These are phyloP conservation scores for Microtus pennsylvanicus DNA, from an alignment of 2,113 vertebrate species.

Conservation along the genomic window DNA sequence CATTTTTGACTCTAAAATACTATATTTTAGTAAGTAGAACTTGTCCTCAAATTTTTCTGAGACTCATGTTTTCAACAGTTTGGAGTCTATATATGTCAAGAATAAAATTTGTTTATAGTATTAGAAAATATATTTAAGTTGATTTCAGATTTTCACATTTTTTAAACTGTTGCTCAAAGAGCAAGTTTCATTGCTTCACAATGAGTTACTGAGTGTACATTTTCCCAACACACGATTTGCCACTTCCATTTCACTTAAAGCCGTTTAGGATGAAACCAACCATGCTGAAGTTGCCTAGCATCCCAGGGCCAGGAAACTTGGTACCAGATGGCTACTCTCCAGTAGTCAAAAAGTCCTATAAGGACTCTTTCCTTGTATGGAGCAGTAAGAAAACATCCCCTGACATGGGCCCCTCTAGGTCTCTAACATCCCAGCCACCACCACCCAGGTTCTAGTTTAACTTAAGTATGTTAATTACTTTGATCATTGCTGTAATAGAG, in stretches of 20 bases:
- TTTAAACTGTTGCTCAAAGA: constrained; percentile 8
- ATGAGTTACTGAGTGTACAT: not conserved
- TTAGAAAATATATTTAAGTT: constrained; percentile 2
- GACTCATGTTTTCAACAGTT: constrained; percentile 7
- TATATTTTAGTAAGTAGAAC: not conserved
- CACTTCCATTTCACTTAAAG: not conserved
- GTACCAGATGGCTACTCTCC: not conserved
- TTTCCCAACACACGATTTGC: not conserved
- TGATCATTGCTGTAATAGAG: not conserved
- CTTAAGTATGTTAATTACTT: not conserved
- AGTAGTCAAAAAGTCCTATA: not conserved
- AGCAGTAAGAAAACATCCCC: not conserved
- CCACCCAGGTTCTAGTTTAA: not conserved
- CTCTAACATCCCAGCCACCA: not conserved
- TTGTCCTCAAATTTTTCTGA: not conserved
- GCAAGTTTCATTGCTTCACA: constrained; percentile 27
- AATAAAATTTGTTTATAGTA: constrained; percentile 21
- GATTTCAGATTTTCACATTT: not conserved
- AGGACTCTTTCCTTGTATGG: not conserved
- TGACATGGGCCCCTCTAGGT: not conserved
- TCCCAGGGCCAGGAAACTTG: not conserved
- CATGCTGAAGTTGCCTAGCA: not conserved
- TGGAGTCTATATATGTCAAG: not conserved
- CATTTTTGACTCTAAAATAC: not conserved
- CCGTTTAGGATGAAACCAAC: not conserved